phyloP scores from a whole-genome alignment of 1,140 invertebrate species.

The Mycetomoellerius zeteki region DNA sequence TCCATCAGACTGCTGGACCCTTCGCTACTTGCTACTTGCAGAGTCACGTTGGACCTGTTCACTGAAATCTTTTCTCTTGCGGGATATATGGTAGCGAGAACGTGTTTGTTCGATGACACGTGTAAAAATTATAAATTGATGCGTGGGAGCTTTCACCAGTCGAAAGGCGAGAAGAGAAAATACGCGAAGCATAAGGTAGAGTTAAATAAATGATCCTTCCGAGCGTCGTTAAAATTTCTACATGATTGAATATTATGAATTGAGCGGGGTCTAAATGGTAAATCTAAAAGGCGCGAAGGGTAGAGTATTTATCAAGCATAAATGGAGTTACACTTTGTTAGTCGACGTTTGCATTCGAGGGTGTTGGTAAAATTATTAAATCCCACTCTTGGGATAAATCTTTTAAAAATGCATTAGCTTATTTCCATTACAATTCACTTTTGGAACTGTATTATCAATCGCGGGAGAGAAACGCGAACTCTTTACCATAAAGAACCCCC shows the following conservation, averaged over 20 bases:
- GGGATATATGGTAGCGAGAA: conserved; percentile 42
- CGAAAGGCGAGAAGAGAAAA: conserved; percentile 31
- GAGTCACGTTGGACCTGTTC: conserved; percentile 75
- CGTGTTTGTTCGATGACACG: conserved; percentile 55
- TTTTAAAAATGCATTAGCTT: conserved; percentile 58
- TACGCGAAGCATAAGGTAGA: background rate
- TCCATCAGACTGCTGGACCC: conserved; percentile 57
- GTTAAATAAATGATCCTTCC: conserved; percentile 24
- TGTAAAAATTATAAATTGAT: conserved; percentile 66
- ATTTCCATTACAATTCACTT: conserved; percentile 53
- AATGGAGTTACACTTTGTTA: background rate
- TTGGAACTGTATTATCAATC: conserved; percentile 26
- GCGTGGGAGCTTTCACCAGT: conserved; percentile 45
- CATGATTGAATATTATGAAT: conserved; percentile 25
- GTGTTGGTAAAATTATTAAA: conserved; percentile 29
- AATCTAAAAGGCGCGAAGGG: background rate
- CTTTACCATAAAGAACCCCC: background rate
- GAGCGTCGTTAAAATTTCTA: conserved; percentile 19
- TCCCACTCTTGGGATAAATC: background rate
- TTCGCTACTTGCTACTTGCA: conserved; percentile 51
- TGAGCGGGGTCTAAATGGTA: conserved; percentile 4
- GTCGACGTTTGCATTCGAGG: background rate
- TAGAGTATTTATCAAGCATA: conserved; percentile 9
- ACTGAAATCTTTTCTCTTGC: conserved; percentile 52
- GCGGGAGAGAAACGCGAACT: background rate